Evolutionary conservation across 2,113 vertebrate species (phyloP).

Genomic region (Hymenochirus boettgeri): DNA sequence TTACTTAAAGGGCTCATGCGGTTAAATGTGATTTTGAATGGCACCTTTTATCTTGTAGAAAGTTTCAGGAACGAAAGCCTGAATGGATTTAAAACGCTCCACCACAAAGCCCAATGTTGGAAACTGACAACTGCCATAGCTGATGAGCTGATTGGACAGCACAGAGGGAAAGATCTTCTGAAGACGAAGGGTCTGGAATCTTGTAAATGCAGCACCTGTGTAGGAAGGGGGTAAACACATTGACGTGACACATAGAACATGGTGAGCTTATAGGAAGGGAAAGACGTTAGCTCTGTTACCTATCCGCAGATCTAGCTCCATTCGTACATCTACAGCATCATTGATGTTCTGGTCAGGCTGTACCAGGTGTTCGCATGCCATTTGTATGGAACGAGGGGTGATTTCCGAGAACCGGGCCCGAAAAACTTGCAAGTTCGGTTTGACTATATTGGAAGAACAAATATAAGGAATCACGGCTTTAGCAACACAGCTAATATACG

Average conservation of each 20-base stretch:
- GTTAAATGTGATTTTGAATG: no score
- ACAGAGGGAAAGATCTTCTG: conserved; percentile 84
- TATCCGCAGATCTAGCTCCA: conserved; percentile 92
- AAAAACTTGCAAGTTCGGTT: conserved; percentile 76
- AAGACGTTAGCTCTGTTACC: conserved; percentile 56
- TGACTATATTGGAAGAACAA: conserved; percentile 62
- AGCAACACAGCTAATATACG: no score
- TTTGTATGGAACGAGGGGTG: conserved; percentile 74
- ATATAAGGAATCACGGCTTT: not conserved
- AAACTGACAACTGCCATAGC: conserved; percentile 97
- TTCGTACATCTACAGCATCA: conserved; percentile 86
- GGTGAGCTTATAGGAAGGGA: not conserved
- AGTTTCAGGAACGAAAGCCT: conserved; percentile 90
- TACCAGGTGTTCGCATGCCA: conserved; percentile 80
- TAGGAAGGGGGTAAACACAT: not conserved
- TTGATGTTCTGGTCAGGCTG: conserved; percentile 77
- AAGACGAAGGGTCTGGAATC: conserved; percentile 91
- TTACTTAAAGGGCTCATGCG: no score
- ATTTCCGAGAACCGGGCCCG: conserved; percentile 96
- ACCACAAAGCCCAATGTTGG: conserved; percentile 95
- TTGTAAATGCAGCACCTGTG: conserved; percentile 92
- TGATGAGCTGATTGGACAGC: conserved; percentile 90
- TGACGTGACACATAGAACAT: no score
- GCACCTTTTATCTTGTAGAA: conserved; percentile 96
- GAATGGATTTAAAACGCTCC: conserved; percentile 96